phyloP scores from a whole-genome alignment of 2,888 invertebrate genomes.

The Callosobruchus maculatus region DNA sequence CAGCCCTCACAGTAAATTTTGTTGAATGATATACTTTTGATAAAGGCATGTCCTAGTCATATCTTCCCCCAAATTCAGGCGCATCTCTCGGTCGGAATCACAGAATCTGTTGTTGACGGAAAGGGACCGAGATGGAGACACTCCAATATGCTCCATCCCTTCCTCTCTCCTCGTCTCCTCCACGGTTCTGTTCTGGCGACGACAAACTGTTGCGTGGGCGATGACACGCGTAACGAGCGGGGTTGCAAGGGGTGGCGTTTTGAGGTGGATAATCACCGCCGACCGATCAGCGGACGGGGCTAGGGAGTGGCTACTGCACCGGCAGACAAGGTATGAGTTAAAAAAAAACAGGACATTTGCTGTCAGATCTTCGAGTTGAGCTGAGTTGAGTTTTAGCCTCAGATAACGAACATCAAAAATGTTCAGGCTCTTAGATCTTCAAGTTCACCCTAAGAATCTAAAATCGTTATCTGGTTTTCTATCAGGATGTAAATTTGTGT shows the following conservation, averaged over 20 bases:
- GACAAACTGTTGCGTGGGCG: neutral
- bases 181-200: neutral
- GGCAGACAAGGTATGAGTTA: neutral
- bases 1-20: too few species aligned
- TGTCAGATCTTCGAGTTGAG: too few species aligned
- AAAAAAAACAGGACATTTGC: too few species aligned
- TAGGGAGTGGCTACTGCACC: neutral
- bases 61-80: neutral
- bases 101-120: neutral
- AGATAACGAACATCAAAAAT: too few species aligned
- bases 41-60: neutral
- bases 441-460: too few species aligned
- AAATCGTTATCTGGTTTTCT: too few species aligned
- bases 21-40: too few species aligned
- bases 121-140: neutral
- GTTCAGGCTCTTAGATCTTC: too few species aligned
- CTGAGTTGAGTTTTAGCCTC: too few species aligned
- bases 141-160: too few species aligned
- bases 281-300: neutral
- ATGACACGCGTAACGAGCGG: neutral
- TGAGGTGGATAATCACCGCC: neutral
- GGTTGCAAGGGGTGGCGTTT: neutral
- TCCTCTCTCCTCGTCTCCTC: neutral
- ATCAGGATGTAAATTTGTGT: too few species aligned
- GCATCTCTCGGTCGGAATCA: neutral